Conservation (phyloP, 2,797 vertebrate species). For the Rhinatrema bivittatum region DNA sequence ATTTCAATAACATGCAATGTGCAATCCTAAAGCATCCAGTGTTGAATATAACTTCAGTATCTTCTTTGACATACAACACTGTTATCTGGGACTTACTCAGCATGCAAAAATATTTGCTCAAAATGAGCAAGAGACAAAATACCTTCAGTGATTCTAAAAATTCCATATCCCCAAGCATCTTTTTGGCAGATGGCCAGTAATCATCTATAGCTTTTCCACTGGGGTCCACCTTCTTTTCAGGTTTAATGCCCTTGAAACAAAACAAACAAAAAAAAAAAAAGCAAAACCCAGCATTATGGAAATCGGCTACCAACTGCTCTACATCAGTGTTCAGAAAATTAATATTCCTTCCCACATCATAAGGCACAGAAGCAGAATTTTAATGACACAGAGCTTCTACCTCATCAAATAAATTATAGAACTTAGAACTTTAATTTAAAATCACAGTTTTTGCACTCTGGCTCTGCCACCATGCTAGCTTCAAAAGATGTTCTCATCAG, state of each 20-base stretch:
- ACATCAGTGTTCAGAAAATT: constrained; percentile 65
- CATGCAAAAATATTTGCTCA: constrained; percentile 45
- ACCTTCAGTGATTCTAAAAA: constrained; percentile 43
- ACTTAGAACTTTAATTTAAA: constrained; percentile 37
- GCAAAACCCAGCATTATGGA: constrained; percentile 56
- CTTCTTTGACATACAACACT: constrained; percentile 26
- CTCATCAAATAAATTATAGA: constrained; percentile 53
- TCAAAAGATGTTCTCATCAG: too few species aligned
- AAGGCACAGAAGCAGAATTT: constrained; percentile 50
- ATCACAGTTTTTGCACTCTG: too few species aligned
- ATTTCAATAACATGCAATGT: too few species aligned
- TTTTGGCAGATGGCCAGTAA: constrained; percentile 50
- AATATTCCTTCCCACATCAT: constrained; percentile 60
- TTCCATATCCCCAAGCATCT: constrained; percentile 32
- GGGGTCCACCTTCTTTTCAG: constrained; percentile 46
- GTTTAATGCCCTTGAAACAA: constrained; percentile 51
- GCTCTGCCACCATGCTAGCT: too few species aligned
- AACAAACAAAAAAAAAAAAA: too few species aligned
- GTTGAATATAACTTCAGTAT: constrained; percentile 9
- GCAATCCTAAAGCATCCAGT: too few species aligned
- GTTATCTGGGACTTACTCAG: constrained; percentile 29
- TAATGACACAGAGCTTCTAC: constrained; percentile 61
- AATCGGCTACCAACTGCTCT: constrained; percentile 62
- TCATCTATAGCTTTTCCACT: constrained; percentile 43
- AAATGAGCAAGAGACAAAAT: constrained; percentile 17